phyloP scores from a whole-genome alignment of 2,888 invertebrate species.

The Pachliopta kotzebuea region DNA sequence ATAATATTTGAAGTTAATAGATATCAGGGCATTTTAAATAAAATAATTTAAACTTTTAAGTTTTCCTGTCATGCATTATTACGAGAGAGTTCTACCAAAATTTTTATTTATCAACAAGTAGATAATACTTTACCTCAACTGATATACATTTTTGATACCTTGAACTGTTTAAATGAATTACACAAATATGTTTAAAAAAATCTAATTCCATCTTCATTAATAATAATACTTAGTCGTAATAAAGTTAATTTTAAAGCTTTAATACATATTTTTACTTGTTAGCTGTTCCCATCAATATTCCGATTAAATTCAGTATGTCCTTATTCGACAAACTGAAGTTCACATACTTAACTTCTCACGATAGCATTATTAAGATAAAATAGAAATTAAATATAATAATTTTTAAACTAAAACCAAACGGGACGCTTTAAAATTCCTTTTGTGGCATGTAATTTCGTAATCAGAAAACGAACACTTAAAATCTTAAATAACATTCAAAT shows the following conservation, averaged over 20 bases:
- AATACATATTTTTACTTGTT: no score
- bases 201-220: not conserved
- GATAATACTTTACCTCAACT: not conserved
- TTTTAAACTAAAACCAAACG: slow-evolving; percentile 2
- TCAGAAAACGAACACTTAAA: slow-evolving; percentile 15
- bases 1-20: no score
- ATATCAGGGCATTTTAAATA: no score
- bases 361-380: not conserved
- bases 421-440: not conserved
- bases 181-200: not conserved
- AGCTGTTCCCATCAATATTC: no score
- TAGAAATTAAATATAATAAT: not conserved
- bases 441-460: slow-evolving; percentile 3
- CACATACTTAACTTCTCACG: no score
- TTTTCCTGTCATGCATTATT: no score
- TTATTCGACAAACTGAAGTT: no score
- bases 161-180: not conserved
- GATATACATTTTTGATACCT: not conserved
- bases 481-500: slow-evolving; percentile 26
- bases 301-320: no score
- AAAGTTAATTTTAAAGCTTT: no score
- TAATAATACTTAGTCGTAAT: no score
- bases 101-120: not conserved
- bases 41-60: no score
- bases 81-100: no score